A percentile compares a stretch with the other conserved stretches of the same genome.
Conservation (phyloP, 2,797 vertebrate genomes). For the Falco berigora region DNA sequence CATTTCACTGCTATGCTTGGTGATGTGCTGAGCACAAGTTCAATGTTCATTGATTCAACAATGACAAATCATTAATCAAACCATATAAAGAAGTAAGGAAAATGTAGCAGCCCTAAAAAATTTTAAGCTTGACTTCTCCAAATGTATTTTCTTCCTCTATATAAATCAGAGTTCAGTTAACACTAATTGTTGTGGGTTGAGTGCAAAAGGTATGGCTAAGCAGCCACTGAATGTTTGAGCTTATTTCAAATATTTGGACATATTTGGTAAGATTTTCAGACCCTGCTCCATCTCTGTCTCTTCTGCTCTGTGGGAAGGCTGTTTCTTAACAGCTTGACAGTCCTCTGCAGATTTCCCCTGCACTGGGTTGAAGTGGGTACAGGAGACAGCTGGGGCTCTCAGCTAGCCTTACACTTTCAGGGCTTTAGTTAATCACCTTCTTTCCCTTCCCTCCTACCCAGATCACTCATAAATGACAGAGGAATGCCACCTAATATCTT, state of each 20-base stretch:
- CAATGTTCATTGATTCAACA: background rate
- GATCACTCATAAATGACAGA: slow-evolving; percentile 5
- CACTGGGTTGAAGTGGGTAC: slow-evolving; percentile 6
- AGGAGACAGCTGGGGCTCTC: background rate
- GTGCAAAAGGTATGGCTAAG: slow-evolving; percentile 43
- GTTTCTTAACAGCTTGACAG: slow-evolving; percentile 51
- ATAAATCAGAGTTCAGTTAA: slow-evolving; percentile 28
- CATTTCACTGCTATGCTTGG: background rate
- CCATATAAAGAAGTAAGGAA: slow-evolving; percentile 16
- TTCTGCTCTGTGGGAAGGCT: slow-evolving; percentile 60
- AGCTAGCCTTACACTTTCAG: slow-evolving; percentile 7
- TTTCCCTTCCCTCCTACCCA: slow-evolving; percentile 6
- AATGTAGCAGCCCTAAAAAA: background rate
- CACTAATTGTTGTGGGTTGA: background rate
- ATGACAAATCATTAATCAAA: slow-evolving; percentile 12
- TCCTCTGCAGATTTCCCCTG: background rate
- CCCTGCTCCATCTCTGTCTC: slow-evolving; percentile 46
- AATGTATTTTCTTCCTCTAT: slow-evolving; percentile 16
- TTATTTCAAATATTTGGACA: slow-evolving; percentile 54
- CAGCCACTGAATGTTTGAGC: slow-evolving; percentile 32
- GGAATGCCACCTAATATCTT: background rate
- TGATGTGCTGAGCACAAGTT: background rate
- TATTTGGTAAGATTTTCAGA: slow-evolving; percentile 60
- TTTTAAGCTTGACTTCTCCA: background rate
- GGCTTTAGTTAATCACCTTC: background rate